Evolutionary conservation across 2,797 vertebrate genomes (phyloP), one percentile per base, ranked within the genome.

Genomic region (Chiroxiphia lanceolata): DNA sequence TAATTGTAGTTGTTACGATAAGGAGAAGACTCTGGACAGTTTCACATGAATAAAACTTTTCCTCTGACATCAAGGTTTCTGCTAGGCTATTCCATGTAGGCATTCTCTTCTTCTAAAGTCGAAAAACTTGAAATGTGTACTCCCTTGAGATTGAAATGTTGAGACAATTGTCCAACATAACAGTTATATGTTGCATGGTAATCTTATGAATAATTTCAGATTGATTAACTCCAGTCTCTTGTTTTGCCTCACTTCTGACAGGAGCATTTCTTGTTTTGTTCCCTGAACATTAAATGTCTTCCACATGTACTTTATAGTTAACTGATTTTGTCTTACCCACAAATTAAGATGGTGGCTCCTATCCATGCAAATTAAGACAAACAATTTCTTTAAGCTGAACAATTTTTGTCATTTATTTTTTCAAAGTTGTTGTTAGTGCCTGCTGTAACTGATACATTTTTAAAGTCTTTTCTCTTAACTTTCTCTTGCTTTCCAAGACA

Each of bases 251-350:
- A n/a, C 36, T 93, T 91, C 57, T 90, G 65, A 91, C 67, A 85
- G 42, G 54, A 87, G 21, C 54, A 78, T 93, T 94, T 88, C 60
- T 92, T 92, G 47, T 68, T 96, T 96, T 92, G 33, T 64, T 89
- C 53, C 27, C 42, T 92, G 63, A 83, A 78, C 50, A 60, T 87
- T 89, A 92, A 93, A 93, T 88, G 48, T 42, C 64, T 95, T 96
- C 87, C 80, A 77, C 63, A 34, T 85, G 82, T 71, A 77, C 36
- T 82, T 74, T 23, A 54, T 44, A 91, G 22, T 71, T 77, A 90
- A 78, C 7, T 83, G 70, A 72, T 87, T 75, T 65, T 33, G 2
- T 10, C 47, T 42, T 60, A 72, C 34, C 15, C 45, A 11, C 21
- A 67, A 79, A 60, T 79, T 54, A 67, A 54, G 26, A 60, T 8